Evolutionary conservation across 2,113 vertebrate species (phyloP).

Genomic region (cat (Felis catus)): F.catus_Fca126_mat1.0 CM031418.1:82517001-82517500

Average conservation of each 20-base stretch:
- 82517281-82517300: slow-evolving; percentile 42
- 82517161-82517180: not conserved
- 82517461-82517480: slow-evolving; percentile 9
- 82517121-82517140: not conserved
- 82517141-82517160: not conserved
- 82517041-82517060: not conserved
- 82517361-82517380: not conserved
- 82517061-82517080: not conserved
- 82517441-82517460: not conserved
- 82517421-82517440: slow-evolving; percentile 31
- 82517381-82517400: slow-evolving; percentile 8
- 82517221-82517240: not conserved
- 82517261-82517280: slow-evolving; percentile 50
- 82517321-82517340: slow-evolving; percentile 56
- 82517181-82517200: slow-evolving; percentile 20
- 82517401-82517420: slow-evolving; percentile 42
- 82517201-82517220: not conserved
- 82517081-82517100: not conserved
- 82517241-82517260: slow-evolving; percentile 22
- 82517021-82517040: not conserved
- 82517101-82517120: not conserved
- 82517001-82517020: not conserved
- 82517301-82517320: slow-evolving; percentile 45
- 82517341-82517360: slow-evolving; percentile 36
- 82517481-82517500: not conserved